phyloP scores from a whole-genome alignment of 2,113 vertebrate species.

The Myotis lucifugus region DNA sequence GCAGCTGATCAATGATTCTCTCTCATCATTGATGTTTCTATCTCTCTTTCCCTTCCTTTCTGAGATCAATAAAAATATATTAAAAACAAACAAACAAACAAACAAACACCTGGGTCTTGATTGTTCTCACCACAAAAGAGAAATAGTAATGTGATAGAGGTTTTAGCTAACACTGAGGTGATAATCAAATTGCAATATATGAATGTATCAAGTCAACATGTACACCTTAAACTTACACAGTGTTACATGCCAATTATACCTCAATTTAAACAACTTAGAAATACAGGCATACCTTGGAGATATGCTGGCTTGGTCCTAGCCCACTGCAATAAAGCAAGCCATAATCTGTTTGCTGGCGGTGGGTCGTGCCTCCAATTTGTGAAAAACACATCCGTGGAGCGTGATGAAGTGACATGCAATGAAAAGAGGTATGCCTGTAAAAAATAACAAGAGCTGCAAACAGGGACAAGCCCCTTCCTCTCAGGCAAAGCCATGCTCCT shows the following conservation, averaged over 20 bases:
- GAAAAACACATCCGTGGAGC: neutral
- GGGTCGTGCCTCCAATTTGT: neutral
- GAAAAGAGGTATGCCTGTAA: neutral
- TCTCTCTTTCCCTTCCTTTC: too few species aligned
- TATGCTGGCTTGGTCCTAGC: neutral
- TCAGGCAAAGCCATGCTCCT: neutral
- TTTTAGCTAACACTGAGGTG: neutral
- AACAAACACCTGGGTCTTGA: neutral
- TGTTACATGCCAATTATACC: neutral
- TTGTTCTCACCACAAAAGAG: neutral
- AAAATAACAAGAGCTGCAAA: neutral
- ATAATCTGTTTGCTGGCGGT: neutral
- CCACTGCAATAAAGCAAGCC: neutral
- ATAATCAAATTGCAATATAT: neutral
- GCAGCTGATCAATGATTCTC: too few species aligned
- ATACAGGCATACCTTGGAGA: neutral
- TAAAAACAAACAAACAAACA: too few species aligned
- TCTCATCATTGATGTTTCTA: too few species aligned
- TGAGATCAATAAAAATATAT: too few species aligned
- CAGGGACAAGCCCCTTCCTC: neutral
- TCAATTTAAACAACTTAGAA: neutral
- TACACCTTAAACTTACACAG: neutral
- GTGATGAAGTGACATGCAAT: neutral
- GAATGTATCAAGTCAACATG: neutral
- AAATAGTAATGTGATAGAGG: neutral